These are phyloP conservation scores for Melanotaenia duboulayi DNA, from an alignment of 2,113 vertebrate genomes.

Conservation along the genomic window DNA sequence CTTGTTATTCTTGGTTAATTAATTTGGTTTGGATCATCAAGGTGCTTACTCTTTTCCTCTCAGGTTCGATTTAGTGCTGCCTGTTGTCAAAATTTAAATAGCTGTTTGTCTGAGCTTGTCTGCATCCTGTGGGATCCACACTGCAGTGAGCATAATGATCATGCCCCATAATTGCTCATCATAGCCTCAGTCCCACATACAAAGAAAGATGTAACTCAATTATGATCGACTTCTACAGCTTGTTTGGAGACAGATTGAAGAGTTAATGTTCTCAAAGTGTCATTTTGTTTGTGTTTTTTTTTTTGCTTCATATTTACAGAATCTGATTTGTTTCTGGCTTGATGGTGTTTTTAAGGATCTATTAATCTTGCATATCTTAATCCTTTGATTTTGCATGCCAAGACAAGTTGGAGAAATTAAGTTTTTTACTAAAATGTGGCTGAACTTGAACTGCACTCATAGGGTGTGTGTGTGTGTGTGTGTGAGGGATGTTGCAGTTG, in stretches of 20 bases:
- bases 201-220: constrained; percentile 56
- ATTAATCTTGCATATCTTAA: constrained; percentile 30
- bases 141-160: constrained; percentile 53
- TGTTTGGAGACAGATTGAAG: constrained; percentile 8
- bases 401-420: constrained; percentile 48
- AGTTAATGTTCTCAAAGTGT: constrained; percentile 12
- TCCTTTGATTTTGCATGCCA: constrained; percentile 36
- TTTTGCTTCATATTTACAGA: constrained; percentile 2
- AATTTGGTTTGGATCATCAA: constrained; percentile 36
- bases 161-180: constrained; percentile 43
- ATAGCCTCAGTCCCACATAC: constrained; percentile 7
- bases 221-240: constrained; percentile 31
- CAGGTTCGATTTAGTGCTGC: constrained; percentile 33
- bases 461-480: neutral
- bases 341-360: constrained; percentile 2
- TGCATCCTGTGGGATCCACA: constrained; percentile 55
- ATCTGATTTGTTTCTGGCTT: neutral
- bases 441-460: constrained; percentile 51
- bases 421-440: constrained; percentile 50
- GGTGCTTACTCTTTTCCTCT: constrained; percentile 19
- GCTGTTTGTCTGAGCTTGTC: constrained; percentile 60
- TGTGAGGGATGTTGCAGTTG: constrained; percentile 15
- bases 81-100: constrained; percentile 54
- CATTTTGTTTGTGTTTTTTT: constrained; percentile 13
- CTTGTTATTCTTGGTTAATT: constrained; percentile 17